A percentile compares a stretch with the other conserved stretches of the same genome.
Evolutionary conservation across 1,140 invertebrate species (phyloP).

Genomic region (Triops longicaudatus): DNA sequence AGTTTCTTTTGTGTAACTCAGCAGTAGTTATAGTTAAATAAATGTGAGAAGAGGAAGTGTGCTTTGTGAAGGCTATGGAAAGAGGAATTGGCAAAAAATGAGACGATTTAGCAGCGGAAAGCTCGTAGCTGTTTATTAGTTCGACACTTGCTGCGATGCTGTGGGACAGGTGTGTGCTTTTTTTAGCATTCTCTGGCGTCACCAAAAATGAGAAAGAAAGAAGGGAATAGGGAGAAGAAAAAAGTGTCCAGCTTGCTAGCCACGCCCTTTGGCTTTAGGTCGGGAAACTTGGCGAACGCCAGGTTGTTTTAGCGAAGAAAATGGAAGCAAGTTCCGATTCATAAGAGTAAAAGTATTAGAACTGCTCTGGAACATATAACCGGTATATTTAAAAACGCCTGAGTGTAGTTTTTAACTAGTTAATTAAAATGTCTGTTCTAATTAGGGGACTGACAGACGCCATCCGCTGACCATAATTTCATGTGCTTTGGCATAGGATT

Average conservation of each 20-base stretch:
- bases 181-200: neutral
- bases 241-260: neutral
- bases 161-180: constrained; percentile 20
- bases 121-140: neutral
- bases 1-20: neutral
- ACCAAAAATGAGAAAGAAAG: constrained; percentile 13
- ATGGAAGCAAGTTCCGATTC: neutral
- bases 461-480: too few species aligned
- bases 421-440: too few species aligned
- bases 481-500: too few species aligned
- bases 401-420: too few species aligned
- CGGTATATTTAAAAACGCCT: too few species aligned
- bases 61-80: neutral
- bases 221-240: neutral
- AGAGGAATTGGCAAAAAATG: neutral
- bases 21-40: neutral
- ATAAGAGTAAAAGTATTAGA: neutral
- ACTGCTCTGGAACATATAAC: too few species aligned
- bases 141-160: constrained; percentile 13
- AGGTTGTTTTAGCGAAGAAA: too few species aligned
- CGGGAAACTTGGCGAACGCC: neutral
- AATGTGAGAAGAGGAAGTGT: neutral
- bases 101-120: too few species aligned
- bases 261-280: neutral
- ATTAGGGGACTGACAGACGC: too few species aligned